Evolutionary conservation across 2,888 invertebrate genomes (phyloP).

Genomic region (Leucophenga montana): DNA sequence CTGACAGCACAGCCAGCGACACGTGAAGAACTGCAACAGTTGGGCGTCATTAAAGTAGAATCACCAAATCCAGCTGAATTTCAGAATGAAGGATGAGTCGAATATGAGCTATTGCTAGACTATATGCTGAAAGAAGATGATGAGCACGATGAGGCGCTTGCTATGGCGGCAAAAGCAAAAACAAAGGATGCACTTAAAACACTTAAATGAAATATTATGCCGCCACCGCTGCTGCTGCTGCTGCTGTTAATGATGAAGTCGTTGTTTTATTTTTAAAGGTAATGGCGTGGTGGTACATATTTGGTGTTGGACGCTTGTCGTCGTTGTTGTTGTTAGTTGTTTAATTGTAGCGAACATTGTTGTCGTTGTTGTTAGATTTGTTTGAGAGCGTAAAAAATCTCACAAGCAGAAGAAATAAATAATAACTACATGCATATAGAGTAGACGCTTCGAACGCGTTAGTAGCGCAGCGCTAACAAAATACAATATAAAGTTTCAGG

Average conservation of each 20-base stretch:
- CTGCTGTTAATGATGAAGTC: constrained; percentile 11
- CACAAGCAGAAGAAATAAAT: too few relatives aligned
- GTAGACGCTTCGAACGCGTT: constrained; percentile 57
- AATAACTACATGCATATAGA: constrained; percentile 32
- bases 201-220: too few relatives aligned
- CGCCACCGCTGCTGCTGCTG: too few relatives aligned
- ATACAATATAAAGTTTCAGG: constrained; percentile 44
- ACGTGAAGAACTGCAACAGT: constrained; percentile 61
- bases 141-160: constrained; percentile 40
- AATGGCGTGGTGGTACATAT: constrained; percentile 21
- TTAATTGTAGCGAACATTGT: constrained; percentile 66
- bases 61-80: constrained; percentile 46
- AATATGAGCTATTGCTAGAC: constrained; percentile 63
- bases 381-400: constrained; percentile 48
- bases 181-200: too few relatives aligned
- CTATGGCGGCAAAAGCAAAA: constrained; percentile 26
- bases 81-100: constrained; percentile 67
- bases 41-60: constrained; percentile 67
- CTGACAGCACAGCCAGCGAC: constrained; percentile 43
- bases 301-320: constrained; percentile 54
- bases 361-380: constrained; percentile 60
- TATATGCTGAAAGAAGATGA: constrained; percentile 64
- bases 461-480: constrained; percentile 41
- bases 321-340: constrained; percentile 69
- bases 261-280: constrained; percentile 35